Evolutionary conservation across 1,140 invertebrate genomes (phyloP).

Genomic region (Bombus superbus): DNA sequence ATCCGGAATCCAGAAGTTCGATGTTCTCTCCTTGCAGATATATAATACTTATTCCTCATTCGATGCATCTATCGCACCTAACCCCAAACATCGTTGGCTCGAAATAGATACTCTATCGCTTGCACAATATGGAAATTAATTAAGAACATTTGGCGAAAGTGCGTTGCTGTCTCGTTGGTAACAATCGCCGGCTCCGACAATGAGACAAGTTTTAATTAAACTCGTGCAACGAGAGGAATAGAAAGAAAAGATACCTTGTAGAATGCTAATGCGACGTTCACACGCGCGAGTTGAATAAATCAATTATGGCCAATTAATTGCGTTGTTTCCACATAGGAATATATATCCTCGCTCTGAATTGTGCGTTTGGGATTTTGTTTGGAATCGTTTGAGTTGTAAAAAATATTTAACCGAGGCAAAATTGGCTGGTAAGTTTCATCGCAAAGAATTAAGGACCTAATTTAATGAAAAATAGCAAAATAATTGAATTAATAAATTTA

Average conservation of each 20-base stretch:
- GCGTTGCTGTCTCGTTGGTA: background rate
- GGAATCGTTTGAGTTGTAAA: too few species aligned
- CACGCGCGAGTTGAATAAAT: background rate
- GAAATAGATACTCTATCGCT: background rate
- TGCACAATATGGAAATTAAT: slow-evolving; percentile 3
- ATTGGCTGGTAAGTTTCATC: too few species aligned
- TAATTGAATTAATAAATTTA: too few species aligned
- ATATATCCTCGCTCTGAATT: too few species aligned
- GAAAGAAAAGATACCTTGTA: background rate
- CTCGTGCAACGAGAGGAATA: too few species aligned
- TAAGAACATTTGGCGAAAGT: background rate
- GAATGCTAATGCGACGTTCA: background rate
- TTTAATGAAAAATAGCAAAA: too few species aligned
- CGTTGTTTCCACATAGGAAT: too few species aligned
- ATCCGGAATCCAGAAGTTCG: background rate
- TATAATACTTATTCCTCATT: background rate
- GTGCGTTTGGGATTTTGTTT: too few species aligned
- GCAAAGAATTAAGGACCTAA: too few species aligned
- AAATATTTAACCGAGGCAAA: too few species aligned
- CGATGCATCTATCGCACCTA: background rate
- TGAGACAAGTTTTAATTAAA: slow-evolving; percentile 32
- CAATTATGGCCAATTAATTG: background rate
- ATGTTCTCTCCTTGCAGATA: background rate
- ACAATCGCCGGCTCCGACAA: background rate
- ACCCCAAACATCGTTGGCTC: background rate